Base-by-base conservation (phyloP, 2,888 invertebrate genomes). In the Drosophila formosana region DNA sequence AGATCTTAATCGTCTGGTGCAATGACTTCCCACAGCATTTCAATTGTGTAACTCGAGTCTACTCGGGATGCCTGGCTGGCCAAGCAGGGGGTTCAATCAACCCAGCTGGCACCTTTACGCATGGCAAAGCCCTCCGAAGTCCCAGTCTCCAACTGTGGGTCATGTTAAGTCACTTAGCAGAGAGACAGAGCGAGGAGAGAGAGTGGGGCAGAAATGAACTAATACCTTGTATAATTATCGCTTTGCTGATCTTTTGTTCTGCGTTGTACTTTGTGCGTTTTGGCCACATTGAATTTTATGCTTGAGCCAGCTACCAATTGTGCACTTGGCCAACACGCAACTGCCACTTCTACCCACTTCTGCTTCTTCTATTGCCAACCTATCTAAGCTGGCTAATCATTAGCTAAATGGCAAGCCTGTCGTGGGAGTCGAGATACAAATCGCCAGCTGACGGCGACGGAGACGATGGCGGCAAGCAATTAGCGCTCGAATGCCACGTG, bases 91-190 rank as follows among this genome's bases (percentile, higher is more conserved):
- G 80, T 80, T 80, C 80, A 80, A 80, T 80, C 80, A 80, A 80
- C 76, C 76, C 79, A 30, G 80, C 88, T 89, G 80, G 83, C 90
- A 90, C 90, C 90, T 90, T 90, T 89, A 90, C 90, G 90, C 90
- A 90, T 90, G 90, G 85, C 80, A 78, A 62, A 67, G 18, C 49
- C 46, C 66, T 64, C 47, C 58, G 60, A 63, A 64, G 45, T 45
- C 61, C 30, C 30, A 55, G 55, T 45, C 66, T 52, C 23, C 67
- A 61, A 50, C 67, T 66, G 60, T 68, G 80, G 83, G 83, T 85
- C 80, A 85, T 82, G 83, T 82, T 82, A 72, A 87, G 85, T 82
- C 82, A 87, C 76, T 74, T 76, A 73, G 78, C 68, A 78, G 9
- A 30, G 52, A 26, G 8, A 23, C 1, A 11, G n/a, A 28, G 13